Percentiles rank a stretch among this genome's conserved stretches.
Conservation (phyloP, 1,140 invertebrate genomes). For the Hylaeus anthracinus region DNA sequence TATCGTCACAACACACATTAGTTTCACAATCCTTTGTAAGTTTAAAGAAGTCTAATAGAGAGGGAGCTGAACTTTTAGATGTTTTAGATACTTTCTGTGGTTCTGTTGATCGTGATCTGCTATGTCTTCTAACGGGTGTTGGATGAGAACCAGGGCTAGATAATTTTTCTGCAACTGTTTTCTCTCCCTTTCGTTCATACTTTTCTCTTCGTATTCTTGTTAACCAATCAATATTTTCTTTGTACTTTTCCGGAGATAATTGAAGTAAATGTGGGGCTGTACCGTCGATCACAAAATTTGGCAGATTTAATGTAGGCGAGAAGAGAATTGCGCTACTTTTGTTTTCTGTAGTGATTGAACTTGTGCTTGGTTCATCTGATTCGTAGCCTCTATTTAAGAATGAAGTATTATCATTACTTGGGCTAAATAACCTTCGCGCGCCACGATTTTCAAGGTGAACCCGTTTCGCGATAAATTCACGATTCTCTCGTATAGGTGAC, state of each 20-base stretch:
- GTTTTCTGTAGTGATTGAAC: constrained; percentile 55
- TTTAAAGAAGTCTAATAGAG: constrained; percentile 72
- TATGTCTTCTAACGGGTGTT: constrained; percentile 64
- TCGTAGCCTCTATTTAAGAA: constrained; percentile 59
- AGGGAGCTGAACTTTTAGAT: constrained; percentile 59
- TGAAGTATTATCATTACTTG: constrained; percentile 51
- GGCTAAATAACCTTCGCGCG: constrained; percentile 75
- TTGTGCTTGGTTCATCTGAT: constrained; percentile 68
- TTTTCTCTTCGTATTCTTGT: constrained; percentile 85
- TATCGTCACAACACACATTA: constrained; percentile 33
- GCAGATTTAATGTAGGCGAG: constrained; percentile 88
- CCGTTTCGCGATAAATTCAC: constrained; percentile 70
- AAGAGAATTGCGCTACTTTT: constrained; percentile 64
- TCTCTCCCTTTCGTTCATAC: constrained; percentile 60
- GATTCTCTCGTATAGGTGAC: constrained; percentile 77
- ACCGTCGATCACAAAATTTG: constrained; percentile 88
- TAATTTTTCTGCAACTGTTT: constrained; percentile 53
- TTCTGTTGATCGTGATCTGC: constrained; percentile 72
- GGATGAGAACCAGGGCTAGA: constrained; percentile 59
- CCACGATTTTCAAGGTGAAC: constrained; percentile 74
- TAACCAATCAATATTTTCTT: constrained; percentile 87
- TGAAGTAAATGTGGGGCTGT: constrained; percentile 87
- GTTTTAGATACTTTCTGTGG: constrained; percentile 62
- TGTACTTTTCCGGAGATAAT: constrained; percentile 86
- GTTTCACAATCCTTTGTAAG: constrained; percentile 60